Percentiles rank a stretch among this genome's conserved stretches.
Conservation (phyloP, 2,888 invertebrate genomes). For the Lumbricus terrestris region DNA sequence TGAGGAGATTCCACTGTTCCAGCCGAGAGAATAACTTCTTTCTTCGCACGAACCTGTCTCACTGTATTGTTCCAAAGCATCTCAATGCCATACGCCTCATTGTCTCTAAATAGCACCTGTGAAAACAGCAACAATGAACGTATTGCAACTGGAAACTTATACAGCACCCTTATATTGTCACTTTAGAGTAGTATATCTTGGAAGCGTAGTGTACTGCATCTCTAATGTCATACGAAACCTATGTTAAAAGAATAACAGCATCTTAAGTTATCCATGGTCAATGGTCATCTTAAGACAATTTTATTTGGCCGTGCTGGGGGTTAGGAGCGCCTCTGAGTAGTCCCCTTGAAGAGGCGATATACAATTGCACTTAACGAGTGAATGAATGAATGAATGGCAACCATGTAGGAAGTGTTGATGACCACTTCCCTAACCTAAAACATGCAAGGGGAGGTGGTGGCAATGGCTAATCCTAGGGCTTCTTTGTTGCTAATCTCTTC, state of each 20-base stretch:
- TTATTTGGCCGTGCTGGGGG: too few relatives aligned
- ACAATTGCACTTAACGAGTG: too few relatives aligned
- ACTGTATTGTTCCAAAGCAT: constrained; percentile 46
- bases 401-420: background rate
- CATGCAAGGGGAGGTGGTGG: background rate
- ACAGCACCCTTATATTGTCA: constrained; percentile 45
- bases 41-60: constrained; percentile 45
- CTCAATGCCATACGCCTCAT: constrained; percentile 49
- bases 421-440: too few relatives aligned
- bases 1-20: constrained; percentile 57
- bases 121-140: constrained; percentile 5
- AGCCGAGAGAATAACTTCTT: constrained; percentile 56
- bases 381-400: too few relatives aligned
- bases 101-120: constrained; percentile 47
- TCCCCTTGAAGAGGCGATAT: too few relatives aligned
- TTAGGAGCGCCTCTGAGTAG: too few relatives aligned
- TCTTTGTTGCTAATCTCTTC: background rate
- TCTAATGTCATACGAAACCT: background rate
- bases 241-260: background rate
- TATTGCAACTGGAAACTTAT: background rate
- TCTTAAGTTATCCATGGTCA: too few relatives aligned
- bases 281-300: too few relatives aligned
- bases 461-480: background rate
- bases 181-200: background rate
- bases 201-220: background rate